Conservation (phyloP, 2,797 vertebrate species). For the Uromys caudimaculatus region DNA sequence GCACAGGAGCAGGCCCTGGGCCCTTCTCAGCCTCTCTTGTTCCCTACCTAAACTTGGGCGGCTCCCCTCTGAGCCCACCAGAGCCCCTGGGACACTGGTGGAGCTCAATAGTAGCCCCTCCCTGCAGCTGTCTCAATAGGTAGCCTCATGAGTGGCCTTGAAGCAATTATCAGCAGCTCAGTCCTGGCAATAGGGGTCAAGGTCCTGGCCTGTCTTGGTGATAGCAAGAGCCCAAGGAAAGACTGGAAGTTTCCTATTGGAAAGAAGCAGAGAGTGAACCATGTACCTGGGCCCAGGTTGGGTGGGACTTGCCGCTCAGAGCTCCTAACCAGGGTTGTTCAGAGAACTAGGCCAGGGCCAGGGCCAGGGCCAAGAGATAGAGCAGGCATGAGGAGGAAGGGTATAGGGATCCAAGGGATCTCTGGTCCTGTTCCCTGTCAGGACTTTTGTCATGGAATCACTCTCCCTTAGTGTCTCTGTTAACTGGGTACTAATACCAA, state of each 20-base stretch:
- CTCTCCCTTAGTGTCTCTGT: neutral
- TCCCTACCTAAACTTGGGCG: neutral
- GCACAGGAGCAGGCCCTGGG: neutral
- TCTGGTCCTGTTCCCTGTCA: no score
- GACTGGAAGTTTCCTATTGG: neutral
- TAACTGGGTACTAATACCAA: slow-evolving; percentile 71
- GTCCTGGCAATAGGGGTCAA: slow-evolving; percentile 38
- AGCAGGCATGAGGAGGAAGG: fast-evolving
- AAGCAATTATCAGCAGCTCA: slow-evolving; percentile 1
- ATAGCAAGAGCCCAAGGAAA: neutral
- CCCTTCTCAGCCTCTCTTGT: neutral
- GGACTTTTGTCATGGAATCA: neutral
- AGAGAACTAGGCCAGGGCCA: neutral
- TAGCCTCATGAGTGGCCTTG: neutral
- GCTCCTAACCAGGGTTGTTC: neutral
- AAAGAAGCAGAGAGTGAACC: neutral
- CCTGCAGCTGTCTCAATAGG: neutral
- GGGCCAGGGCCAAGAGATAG: no score
- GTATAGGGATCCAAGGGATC: neutral
- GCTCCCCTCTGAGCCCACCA: neutral
- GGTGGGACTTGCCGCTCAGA: neutral
- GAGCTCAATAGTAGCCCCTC: neutral
- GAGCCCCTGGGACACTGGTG: neutral
- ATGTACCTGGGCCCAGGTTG: neutral
- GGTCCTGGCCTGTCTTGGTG: slow-evolving; percentile 26